Base-by-base conservation (phyloP, 2,888 invertebrate genomes). In the Mesodorylaimus sp. region DNA sequence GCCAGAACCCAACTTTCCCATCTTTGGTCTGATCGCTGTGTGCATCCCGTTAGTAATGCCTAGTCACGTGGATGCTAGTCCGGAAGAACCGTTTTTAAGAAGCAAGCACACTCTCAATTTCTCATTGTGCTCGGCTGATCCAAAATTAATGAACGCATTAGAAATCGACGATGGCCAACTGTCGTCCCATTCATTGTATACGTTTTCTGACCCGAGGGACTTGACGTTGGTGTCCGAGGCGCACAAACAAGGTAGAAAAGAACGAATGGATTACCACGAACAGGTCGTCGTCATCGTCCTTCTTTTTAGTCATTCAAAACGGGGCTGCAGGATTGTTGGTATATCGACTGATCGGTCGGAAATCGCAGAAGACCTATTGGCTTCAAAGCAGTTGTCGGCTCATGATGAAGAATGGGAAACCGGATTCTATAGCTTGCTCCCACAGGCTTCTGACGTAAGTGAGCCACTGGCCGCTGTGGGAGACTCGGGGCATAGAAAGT, bases 311-410 rank as follows among this genome's bases (percentile, higher is more conserved):
- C 62, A 73, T 97, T 59, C 97, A 97, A 76, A 95, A 93, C 47
- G 95, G 95, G 59, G 93, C 95, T 61, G 93, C 93, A 53, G 95
- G 95, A 27, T 83, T 99, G 81, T 91, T 99, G 63, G 93, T 97
- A 53, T 97, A 97, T 70, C 79, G 97, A 66, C 83, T 89, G 71
- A 83, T 91, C 70, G 85, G 86, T 59, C 88, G 89, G 69, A 84
- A 87, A 56, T 60, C 60, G 37, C 81, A 81, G 5, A 81, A 83
- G 63, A 89, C 89, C 86, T 85, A 95, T 69, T 99, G 93, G 91
- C 75, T 97, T 53, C 97, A 99, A 74, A 93, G 93, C 23, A 83
- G 83, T 60, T 91, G 95, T 16, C 77, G 95, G 57, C 78, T 97
- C 58, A 89, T 95, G 59, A 97, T 95, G 74, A 97, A 97, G 73